Evolutionary conservation across 2,888 invertebrate species (phyloP).

Genomic region (Stenoptilia bipunctidactyla): DNA sequence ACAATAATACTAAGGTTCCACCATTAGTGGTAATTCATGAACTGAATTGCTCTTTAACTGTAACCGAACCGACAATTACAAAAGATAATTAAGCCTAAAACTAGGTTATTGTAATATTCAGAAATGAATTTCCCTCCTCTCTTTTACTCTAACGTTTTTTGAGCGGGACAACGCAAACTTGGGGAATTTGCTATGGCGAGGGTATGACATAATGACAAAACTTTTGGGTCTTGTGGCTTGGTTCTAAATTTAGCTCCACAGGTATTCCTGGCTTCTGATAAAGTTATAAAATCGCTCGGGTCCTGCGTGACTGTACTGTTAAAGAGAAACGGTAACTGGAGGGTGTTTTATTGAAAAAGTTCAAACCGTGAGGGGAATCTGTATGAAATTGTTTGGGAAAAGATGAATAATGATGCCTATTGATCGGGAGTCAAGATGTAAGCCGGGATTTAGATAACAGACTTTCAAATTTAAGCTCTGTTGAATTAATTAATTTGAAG

Average conservation of each 20-base stretch:
- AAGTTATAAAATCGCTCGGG: slow-evolving; percentile 64
- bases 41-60: too few relatives aligned
- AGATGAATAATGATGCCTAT: slow-evolving; percentile 53
- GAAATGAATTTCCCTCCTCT: not conserved
- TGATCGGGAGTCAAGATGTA: slow-evolving; percentile 6
- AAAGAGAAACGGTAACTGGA: slow-evolving; percentile 35
- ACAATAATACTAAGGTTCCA: too few relatives aligned
- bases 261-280: slow-evolving; percentile 49
- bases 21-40: too few relatives aligned
- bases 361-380: slow-evolving; percentile 49
- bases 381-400: slow-evolving; percentile 23
- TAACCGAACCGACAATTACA: not conserved
- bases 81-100: not conserved
- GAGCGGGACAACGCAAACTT: not conserved
- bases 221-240: slow-evolving; percentile 16
- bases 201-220: slow-evolving; percentile 17
- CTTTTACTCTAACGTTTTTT: not conserved
- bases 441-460: not conserved
- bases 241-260: slow-evolving; percentile 15
- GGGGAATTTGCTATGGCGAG: slow-evolving; percentile 4
- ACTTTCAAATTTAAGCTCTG: not conserved
- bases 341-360: slow-evolving; percentile 69
- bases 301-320: slow-evolving; percentile 60
- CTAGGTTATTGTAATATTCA: not conserved
- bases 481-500: not conserved